Base-by-base conservation (phyloP, 2,888 invertebrate species). In the Eupithecia exiguata region DNA sequence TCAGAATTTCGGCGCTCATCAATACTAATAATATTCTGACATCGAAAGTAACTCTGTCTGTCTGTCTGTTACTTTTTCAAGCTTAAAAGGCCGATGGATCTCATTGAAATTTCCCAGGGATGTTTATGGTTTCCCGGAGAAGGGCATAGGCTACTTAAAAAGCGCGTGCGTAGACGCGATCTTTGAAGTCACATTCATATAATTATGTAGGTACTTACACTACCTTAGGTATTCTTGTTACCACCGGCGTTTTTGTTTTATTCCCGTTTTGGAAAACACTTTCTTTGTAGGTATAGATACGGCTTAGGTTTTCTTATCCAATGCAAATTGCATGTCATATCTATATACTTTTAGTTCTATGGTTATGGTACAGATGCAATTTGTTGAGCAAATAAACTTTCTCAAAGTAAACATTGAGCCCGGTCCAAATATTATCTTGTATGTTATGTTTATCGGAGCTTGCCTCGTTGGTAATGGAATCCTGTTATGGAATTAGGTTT, bases 351-450 rank as follows among this genome's bases (percentile, higher is more conserved):
- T 21, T 65, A 65, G n/a, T 38, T 43, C 66, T 21, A 43, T 43
- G 66, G 36, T 66, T 53, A 12, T 66, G 40, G 30, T 68, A 84
- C 86, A 78, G 74, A 79, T 78, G 82, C 74, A 81, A 82, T 80
- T 80, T 76, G 62, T 74, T 77, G 82, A 81, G 79, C 79, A 84
- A 86, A 86, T 82, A 85, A 84, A 84, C 78, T 69, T 66, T 58
- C 66, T 43, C 40, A 68, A 67, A 35, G 62, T 77, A 78, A 78
- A 77, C 71, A 77, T 76, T 77, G 67, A 58, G 66, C 5, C 21
- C 14, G 46, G 67, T 72, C 25, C 58, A 43, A 77, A 76, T 71
- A 69, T 71, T 66, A 70, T 71, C 68, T 72, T 68, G 53, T 49
- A 35, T 61, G 46, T 10, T 46, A 53, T 53, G 65, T 66, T 66